These are phyloP conservation scores for Rallus limicola DNA, from an alignment of 2,113 vertebrate genomes.

Conservation along the genomic window DNA sequence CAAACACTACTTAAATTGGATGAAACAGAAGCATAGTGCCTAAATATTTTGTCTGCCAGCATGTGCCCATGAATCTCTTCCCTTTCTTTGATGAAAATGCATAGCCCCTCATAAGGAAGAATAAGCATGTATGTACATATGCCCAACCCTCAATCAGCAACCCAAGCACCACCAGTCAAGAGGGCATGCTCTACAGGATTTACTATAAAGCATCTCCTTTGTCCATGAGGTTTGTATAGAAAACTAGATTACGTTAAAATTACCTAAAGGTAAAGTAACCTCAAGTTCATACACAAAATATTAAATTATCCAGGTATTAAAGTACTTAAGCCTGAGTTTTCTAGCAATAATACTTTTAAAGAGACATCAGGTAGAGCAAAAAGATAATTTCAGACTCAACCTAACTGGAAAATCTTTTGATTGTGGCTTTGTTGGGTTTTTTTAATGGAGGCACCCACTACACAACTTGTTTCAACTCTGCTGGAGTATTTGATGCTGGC, in stretches of 20 bases:
- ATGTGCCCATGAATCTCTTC: neutral
- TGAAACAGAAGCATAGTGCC: neutral
- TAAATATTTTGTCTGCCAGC: neutral
- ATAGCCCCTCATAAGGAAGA: neutral
- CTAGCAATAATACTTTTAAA: neutral
- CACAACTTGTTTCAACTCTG: neutral
- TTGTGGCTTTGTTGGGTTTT: neutral
- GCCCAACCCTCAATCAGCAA: neutral
- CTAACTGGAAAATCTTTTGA: neutral
- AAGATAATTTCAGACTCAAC: neutral
- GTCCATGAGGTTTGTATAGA: neutral
- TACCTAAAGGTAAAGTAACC: neutral
- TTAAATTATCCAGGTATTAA: neutral
- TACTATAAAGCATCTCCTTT: neutral
- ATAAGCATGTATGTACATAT: accelerated
- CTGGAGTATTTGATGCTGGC: neutral
- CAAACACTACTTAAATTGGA: neutral
- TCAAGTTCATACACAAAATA: neutral
- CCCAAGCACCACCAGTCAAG: neutral
- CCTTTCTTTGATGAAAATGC: neutral
- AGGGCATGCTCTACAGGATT: neutral
- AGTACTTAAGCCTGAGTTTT: neutral
- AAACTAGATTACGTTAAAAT: neutral
- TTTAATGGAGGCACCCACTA: neutral
- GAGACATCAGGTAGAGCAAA: neutral